These are phyloP conservation scores for Porites evermanni DNA, from an alignment of 92 coral and sea anemone species.

Conservation along the genomic window DNA sequence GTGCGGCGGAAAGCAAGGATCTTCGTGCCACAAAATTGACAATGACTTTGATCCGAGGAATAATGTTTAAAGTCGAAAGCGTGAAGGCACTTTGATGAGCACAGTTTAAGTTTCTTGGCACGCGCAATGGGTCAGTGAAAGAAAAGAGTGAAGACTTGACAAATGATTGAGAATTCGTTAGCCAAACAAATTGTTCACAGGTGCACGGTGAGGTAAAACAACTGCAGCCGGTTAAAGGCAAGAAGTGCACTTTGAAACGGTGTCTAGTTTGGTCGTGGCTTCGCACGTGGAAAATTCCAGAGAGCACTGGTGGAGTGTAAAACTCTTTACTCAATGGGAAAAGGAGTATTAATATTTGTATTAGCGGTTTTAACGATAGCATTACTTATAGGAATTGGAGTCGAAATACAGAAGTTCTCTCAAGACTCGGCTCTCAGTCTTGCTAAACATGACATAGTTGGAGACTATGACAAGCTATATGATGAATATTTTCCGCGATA, in stretches of 20 bases:
- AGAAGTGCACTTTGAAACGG: neutral
- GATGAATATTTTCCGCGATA: constrained; percentile 76
- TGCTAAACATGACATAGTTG: constrained; percentile 67
- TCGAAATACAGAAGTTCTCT: constrained; percentile 16
- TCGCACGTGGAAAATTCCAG: neutral
- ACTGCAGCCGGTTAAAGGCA: neutral
- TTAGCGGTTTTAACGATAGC: neutral
- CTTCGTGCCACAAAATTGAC: too few species aligned
- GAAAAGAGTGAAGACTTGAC: neutral
- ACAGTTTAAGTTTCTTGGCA: neutral
- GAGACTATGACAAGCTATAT: constrained; percentile 65
- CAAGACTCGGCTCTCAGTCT: constrained; percentile 22
- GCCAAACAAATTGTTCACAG: constrained; percentile 1
- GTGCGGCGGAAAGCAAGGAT: neutral
- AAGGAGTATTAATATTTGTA: neutral
- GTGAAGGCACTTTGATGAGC: neutral
- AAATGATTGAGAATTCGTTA: neutral
- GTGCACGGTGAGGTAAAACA: neutral
- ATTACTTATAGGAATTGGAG: constrained; percentile 1
- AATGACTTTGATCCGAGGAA: neutral
- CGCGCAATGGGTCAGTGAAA: neutral
- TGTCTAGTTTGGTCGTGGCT: neutral
- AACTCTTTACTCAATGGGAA: constrained; percentile 1
- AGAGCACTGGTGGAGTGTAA: neutral
- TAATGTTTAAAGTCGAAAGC: neutral